phyloP scores from a whole-genome alignment of 2,113 vertebrate species.

The Pyxicephalus adspersus region DNA sequence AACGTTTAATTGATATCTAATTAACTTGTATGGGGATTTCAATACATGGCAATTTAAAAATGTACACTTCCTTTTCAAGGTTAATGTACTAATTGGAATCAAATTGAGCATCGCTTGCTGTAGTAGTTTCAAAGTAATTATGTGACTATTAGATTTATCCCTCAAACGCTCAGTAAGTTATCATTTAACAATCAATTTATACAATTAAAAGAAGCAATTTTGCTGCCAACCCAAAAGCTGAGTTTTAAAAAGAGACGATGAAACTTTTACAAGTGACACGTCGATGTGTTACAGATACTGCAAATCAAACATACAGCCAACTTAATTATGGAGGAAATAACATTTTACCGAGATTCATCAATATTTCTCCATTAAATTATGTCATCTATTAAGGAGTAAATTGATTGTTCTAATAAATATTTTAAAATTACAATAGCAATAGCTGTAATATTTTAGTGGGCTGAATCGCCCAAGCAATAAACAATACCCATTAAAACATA shows the following conservation, averaged over 20 bases:
- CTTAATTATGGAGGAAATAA: slow-evolving; percentile 61
- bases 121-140: slow-evolving; percentile 77
- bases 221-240: slow-evolving; percentile 67
- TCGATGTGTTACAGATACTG: slow-evolving; percentile 56
- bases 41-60: slow-evolving; percentile 57
- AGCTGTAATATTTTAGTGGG: slow-evolving; percentile 43
- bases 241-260: slow-evolving; percentile 63
- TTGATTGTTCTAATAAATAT: slow-evolving; percentile 53
- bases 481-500: slow-evolving; percentile 55
- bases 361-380: slow-evolving; percentile 48
- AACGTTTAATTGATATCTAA: slow-evolving; percentile 71
- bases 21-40: slow-evolving; percentile 64
- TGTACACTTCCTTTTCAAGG: slow-evolving; percentile 68
- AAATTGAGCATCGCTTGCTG: slow-evolving; percentile 75
- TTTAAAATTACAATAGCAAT: slow-evolving; percentile 50
- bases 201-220: slow-evolving; percentile 73
- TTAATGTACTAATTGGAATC: slow-evolving; percentile 68
- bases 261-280: slow-evolving; percentile 66
- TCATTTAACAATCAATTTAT: slow-evolving; percentile 71
- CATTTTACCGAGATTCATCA: slow-evolving; percentile 51
- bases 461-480: slow-evolving; percentile 50
- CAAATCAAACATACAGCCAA: slow-evolving; percentile 52
- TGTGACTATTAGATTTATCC: slow-evolving; percentile 73
- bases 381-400: slow-evolving; percentile 45
- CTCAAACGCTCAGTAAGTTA: slow-evolving; percentile 71